These are phyloP conservation scores for Tetrao urogallus DNA, from an alignment of 2,113 vertebrate genomes.

Conservation along the genomic window DNA sequence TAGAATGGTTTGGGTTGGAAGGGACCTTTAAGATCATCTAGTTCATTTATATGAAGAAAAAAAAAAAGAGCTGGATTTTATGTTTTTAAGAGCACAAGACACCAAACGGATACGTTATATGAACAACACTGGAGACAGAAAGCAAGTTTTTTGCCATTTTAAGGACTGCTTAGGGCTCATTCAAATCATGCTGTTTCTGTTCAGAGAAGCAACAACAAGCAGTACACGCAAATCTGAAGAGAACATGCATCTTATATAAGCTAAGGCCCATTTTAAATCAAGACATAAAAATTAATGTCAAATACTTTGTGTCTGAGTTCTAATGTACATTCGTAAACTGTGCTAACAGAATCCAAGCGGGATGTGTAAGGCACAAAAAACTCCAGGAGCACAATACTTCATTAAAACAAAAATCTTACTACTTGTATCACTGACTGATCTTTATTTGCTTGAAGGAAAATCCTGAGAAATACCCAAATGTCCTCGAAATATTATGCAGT, in stretches of 20 bases:
- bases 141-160: not conserved
- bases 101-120: not conserved
- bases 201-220: not conserved
- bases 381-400: not conserved
- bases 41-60: not conserved
- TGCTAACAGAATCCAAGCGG: not conserved
- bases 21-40: too few relatives aligned
- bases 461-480: not conserved
- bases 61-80: not conserved
- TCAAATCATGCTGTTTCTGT: not conserved
- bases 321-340: not conserved
- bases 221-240: not conserved
- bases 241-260: not conserved
- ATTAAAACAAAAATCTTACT: not conserved
- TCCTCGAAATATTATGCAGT: not conserved
- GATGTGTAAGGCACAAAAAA: not conserved
- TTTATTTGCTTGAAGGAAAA: not conserved
- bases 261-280: not conserved
- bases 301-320: not conserved
- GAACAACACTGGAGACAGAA: not conserved
- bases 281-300: not conserved
- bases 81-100: not conserved
- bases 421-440: not conserved
- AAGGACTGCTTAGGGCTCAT: not conserved
- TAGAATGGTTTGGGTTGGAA: too few relatives aligned